Percentiles rank a stretch among this genome's conserved stretches.
These are phyloP conservation scores for Leptobrachium leishanense DNA, from an alignment of 2,113 vertebrate genomes.

Conservation along the genomic window DNA sequence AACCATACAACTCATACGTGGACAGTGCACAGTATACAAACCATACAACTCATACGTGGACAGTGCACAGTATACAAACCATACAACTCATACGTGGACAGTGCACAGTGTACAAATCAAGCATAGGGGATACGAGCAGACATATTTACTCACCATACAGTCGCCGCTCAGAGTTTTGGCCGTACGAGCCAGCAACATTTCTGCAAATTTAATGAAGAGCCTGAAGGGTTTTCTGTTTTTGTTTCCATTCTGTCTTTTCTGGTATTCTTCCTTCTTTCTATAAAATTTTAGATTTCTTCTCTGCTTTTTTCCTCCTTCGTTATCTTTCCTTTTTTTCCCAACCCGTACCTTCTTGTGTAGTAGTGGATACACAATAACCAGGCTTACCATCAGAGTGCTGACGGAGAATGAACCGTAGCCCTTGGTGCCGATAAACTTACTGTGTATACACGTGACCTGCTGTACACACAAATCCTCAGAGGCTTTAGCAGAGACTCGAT, in stretches of 20 bases:
- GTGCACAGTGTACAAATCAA: not conserved
- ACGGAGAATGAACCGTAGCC: conserved; percentile 10
- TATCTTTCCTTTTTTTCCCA: too few species aligned
- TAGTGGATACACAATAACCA: not conserved
- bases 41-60: too few species aligned
- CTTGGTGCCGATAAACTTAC: conserved; percentile 35
- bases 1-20: too few species aligned
- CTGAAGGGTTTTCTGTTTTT: too few species aligned
- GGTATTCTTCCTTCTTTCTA: too few species aligned
- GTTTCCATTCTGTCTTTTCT: too few species aligned
- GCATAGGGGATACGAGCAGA: not conserved
- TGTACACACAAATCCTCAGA: conserved; percentile 46
- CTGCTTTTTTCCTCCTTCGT: too few species aligned
- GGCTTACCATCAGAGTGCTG: conserved; percentile 22
- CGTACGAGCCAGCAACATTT: conserved; percentile 42
- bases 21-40: too few species aligned
- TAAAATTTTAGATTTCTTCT: too few species aligned
- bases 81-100: too few species aligned
- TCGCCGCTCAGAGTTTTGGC: conserved; percentile 20
- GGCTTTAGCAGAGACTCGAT: conserved; percentile 32
- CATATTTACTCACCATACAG: conserved; percentile 54
- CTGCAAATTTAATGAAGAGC: conserved; percentile 14
- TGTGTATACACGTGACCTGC: conserved; percentile 59
- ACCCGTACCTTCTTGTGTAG: not conserved
- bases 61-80: too few species aligned